These are phyloP conservation scores for Chrysomela aeneicollis DNA, from an alignment of 2,888 invertebrate species.

Conservation along the genomic window DNA sequence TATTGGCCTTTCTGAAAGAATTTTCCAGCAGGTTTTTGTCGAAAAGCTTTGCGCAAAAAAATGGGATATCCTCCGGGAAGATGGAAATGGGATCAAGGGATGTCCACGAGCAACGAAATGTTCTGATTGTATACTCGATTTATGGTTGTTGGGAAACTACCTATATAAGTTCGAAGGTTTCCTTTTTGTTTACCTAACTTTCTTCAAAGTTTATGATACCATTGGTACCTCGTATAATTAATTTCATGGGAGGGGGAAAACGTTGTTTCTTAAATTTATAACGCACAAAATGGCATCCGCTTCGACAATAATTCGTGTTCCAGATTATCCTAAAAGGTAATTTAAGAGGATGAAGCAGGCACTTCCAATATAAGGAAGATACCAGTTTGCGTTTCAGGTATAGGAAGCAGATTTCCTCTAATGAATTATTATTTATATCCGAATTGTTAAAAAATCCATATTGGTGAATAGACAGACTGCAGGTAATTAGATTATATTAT, in stretches of 20 bases:
- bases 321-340: background rate
- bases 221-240: too few relatives aligned
- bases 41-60: background rate
- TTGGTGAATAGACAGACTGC: background rate
- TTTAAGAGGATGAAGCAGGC: background rate
- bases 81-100: slow-evolving; percentile 4
- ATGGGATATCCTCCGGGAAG: slow-evolving; percentile 23
- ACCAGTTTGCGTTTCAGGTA: background rate
- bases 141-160: too few relatives aligned
- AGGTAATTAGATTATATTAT: background rate
- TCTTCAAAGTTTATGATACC: too few relatives aligned
- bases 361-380: background rate
- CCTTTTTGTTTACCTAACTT: too few relatives aligned
- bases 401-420: background rate
- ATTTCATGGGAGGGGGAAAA: too few relatives aligned
- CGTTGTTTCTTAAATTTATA: too few relatives aligned
- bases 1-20: slow-evolving; percentile 28
- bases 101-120: too few relatives aligned
- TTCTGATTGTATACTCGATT: too few relatives aligned
- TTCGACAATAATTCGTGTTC: background rate
- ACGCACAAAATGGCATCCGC: background rate
- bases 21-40: background rate
- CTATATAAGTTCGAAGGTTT: too few relatives aligned
- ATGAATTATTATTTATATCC: background rate
- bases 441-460: background rate